phyloP scores from a whole-genome alignment of 2,113 vertebrate species.

The human region DNA sequence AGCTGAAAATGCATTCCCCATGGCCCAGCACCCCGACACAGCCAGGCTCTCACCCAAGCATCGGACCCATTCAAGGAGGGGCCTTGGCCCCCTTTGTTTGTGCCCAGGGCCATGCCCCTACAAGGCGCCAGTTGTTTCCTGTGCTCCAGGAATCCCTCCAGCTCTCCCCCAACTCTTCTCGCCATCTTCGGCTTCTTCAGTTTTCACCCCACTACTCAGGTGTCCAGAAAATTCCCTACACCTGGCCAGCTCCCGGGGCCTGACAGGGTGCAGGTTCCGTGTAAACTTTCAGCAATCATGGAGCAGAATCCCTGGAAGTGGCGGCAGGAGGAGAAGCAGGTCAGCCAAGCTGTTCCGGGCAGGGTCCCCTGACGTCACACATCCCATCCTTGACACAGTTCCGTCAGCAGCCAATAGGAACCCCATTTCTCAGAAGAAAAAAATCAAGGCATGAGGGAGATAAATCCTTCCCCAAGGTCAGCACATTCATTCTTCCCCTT shows the following conservation, averaged over 20 bases:
- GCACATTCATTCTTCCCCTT: not conserved
- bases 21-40: not conserved
- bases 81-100: not conserved
- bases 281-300: no score
- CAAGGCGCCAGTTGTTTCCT: not conserved
- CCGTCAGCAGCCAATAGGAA: not conserved
- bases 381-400: not conserved
- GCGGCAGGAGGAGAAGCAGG: not conserved
- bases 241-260: not conserved
- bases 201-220: not conserved
- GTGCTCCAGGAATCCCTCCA: not conserved
- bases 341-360: no score
- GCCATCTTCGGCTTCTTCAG: not conserved
- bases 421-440: not conserved
- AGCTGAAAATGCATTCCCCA: not conserved
- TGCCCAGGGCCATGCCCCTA: not conserved
- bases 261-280: not conserved
- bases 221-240: not conserved
- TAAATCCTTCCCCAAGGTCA: not conserved
- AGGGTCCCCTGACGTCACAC: not conserved
- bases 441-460: not conserved
- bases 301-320: not conserved
- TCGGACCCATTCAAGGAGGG: not conserved
- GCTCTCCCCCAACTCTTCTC: not conserved
- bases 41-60: not conserved